Conservation (phyloP, 2,888 invertebrate genomes). For the Orthosia cruda region DNA sequence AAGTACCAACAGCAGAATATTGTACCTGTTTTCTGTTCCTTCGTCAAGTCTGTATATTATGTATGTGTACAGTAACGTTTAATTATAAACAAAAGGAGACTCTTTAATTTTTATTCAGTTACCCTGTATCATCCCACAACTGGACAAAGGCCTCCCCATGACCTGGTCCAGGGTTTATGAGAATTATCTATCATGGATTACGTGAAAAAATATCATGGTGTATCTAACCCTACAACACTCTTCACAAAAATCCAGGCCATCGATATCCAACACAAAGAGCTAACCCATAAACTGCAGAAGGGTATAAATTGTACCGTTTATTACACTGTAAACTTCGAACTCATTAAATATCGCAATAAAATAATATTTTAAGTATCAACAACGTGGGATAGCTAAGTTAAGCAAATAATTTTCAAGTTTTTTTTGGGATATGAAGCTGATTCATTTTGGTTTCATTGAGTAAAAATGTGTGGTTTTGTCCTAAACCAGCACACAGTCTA, state of each 20-base stretch:
- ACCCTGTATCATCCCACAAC: too few species aligned
- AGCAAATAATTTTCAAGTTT: constrained; percentile 59
- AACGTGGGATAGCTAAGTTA: constrained; percentile 71
- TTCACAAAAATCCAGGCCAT: constrained; percentile 50
- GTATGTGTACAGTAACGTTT: too few species aligned
- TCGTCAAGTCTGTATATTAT: too few species aligned
- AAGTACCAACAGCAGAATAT: too few species aligned
- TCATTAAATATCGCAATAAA: constrained; percentile 87
- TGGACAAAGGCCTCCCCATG: too few species aligned
- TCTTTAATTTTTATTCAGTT: too few species aligned
- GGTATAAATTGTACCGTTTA: constrained; percentile 72
- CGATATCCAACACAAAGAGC: constrained; percentile 70
- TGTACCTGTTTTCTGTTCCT: too few species aligned
- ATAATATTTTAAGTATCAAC: constrained; percentile 74
- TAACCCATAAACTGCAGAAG: constrained; percentile 74
- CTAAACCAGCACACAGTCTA: too few species aligned
- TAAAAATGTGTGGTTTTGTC: not conserved
- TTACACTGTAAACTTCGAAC: constrained; percentile 74
- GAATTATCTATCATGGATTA: too few species aligned
- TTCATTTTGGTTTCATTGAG: constrained; percentile 27
- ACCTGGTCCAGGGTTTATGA: too few species aligned
- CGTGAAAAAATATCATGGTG: not conserved
- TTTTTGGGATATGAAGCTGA: constrained; percentile 19
- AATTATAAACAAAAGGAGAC: too few species aligned
- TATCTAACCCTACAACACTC: constrained; percentile 61